phyloP scores from a whole-genome alignment of 1,140 invertebrate species.

The Platorchestia sp. region DNA sequence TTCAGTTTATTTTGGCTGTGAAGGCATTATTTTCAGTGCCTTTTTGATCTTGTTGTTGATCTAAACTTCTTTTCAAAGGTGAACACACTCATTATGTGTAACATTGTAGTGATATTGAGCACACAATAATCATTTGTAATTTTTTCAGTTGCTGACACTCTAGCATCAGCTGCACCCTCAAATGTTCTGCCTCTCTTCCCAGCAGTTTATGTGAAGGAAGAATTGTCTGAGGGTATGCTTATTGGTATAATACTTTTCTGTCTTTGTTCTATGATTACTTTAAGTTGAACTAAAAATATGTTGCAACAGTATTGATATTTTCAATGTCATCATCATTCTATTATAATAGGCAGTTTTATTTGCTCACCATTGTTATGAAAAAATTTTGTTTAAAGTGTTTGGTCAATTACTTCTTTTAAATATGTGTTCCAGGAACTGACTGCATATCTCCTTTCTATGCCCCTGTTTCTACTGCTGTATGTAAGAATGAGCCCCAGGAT shows the following conservation, averaged over 20 bases:
- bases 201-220: background rate
- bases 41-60: too few species aligned
- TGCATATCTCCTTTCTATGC: too few species aligned
- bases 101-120: background rate
- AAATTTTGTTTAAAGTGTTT: background rate
- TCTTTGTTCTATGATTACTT: background rate
- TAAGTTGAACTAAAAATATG: background rate
- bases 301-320: background rate
- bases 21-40: too few species aligned
- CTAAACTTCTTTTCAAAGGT: background rate
- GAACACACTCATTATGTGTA: background rate
- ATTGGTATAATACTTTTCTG: background rate
- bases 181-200: background rate
- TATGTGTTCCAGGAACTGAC: background rate
- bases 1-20: too few species aligned
- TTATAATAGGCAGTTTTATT: background rate
- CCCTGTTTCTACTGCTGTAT: too few species aligned
- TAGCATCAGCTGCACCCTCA: background rate
- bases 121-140: background rate
- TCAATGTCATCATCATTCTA: background rate
- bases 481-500: background rate
- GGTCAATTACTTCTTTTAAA: background rate
- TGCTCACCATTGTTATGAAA: too few species aligned
- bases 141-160: background rate
- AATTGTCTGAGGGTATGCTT: background rate